Percentiles rank a stretch among this genome's conserved stretches.
Conservation (phyloP, 2,888 invertebrate genomes). For the Campoplex capitator region DNA sequence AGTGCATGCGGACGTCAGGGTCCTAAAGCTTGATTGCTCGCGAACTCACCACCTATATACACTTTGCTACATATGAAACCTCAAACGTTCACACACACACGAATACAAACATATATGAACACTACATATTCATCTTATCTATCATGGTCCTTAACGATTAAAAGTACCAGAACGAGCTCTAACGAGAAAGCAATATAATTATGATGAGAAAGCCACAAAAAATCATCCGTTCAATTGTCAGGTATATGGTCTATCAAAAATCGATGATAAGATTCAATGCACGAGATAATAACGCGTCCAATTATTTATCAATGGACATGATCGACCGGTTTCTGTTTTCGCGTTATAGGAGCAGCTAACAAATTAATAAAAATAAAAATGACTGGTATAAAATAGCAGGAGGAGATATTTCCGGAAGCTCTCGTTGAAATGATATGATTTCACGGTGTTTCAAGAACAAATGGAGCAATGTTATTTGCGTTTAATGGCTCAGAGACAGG, state of each 20-base stretch:
- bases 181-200: conserved; percentile 34
- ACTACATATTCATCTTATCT: conserved; percentile 6
- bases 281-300: neutral
- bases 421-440: neutral
- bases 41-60: conserved; percentile 37
- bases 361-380: neutral
- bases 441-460: neutral
- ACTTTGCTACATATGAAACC: neutral
- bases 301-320: conserved; percentile 34
- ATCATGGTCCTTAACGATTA: conserved; percentile 44
- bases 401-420: conserved; percentile 13
- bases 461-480: conserved; percentile 1
- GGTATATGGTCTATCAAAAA: conserved; percentile 17
- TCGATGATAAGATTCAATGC: conserved; percentile 25
- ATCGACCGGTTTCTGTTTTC: conserved; percentile 6
- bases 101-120: neutral
- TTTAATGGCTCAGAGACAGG: conserved; percentile 21
- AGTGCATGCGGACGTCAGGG: conserved; percentile 55
- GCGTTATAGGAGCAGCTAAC: neutral
- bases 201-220: conserved; percentile 24
- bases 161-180: conserved; percentile 48
- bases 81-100: neutral
- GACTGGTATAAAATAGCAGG: neutral
- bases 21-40: conserved; percentile 64
- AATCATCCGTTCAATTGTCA: conserved; percentile 3